A percentile compares a stretch with the other conserved stretches of the same genome.
phyloP scores from a whole-genome alignment of 1,140 invertebrate genomes.

The Lepidurus packardi region DNA sequence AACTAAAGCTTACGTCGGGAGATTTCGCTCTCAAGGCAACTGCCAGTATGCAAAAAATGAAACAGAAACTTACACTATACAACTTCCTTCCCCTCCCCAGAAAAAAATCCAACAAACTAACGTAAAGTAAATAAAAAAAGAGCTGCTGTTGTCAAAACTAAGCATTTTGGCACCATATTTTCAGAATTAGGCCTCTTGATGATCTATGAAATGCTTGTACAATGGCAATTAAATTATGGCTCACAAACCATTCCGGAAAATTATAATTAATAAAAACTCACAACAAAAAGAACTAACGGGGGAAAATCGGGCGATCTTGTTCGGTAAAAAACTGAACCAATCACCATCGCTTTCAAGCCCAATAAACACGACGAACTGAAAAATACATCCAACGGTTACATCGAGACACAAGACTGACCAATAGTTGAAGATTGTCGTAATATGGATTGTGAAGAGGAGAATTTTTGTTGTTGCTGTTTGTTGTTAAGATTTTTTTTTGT shows the following conservation, averaged over 20 bases:
- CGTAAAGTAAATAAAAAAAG: background rate
- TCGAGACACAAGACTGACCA: background rate
- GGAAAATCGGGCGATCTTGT: background rate
- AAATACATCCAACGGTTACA: background rate
- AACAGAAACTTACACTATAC: too few relatives aligned
- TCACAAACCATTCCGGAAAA: background rate
- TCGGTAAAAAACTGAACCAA: background rate
- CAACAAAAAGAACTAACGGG: background rate
- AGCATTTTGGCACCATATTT: background rate
- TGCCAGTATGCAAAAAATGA: too few relatives aligned
- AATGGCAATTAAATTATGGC: conserved; percentile 7
- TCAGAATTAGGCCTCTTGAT: background rate
- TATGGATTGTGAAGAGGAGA: background rate
- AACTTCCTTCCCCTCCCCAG: background rate
- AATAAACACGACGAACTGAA: background rate
- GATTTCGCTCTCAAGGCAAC: too few relatives aligned
- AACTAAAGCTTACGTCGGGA: too few relatives aligned
- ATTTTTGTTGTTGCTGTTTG: background rate
- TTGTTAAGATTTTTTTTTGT: background rate
- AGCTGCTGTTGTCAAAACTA: background rate
- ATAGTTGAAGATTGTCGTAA: too few relatives aligned
- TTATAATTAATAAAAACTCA: background rate
- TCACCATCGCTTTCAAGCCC: background rate
- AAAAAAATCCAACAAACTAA: background rate
- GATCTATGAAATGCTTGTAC: conserved; percentile 7